phyloP scores from a whole-genome alignment of 2,113 vertebrate genomes.

The Turnix velox region DNA sequence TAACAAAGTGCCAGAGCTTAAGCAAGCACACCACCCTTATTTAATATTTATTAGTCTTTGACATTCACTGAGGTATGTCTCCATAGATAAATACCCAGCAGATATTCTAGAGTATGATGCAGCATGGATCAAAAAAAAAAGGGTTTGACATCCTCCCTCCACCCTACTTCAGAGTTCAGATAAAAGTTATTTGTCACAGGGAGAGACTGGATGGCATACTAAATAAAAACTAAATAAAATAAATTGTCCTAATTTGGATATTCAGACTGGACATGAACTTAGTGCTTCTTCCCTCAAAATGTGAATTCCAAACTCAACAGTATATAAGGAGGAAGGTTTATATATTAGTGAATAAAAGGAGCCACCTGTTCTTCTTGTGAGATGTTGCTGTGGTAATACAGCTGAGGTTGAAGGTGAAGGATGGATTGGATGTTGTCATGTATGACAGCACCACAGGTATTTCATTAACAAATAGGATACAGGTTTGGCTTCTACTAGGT shows the following conservation, averaged over 20 bases:
- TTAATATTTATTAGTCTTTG: slow-evolving; percentile 28
- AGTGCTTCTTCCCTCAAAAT: neutral
- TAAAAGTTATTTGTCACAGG: neutral
- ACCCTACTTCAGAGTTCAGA: neutral
- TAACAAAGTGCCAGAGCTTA: neutral
- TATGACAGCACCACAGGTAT: neutral
- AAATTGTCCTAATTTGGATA: neutral
- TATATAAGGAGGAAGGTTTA: neutral
- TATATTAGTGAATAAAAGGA: neutral
- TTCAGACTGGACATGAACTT: neutral
- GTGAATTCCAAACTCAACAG: neutral
- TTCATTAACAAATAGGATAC: neutral
- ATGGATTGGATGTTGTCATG: too few species aligned
- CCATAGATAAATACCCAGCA: neutral
- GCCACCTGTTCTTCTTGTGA: neutral
- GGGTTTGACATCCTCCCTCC: neutral
- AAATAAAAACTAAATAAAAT: neutral
- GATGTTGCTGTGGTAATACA: neutral
- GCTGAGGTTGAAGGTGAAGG: neutral
- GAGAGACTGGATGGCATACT: neutral
- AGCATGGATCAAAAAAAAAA: neutral
- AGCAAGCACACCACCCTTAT: slow-evolving; percentile 5
- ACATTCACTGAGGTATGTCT: neutral
- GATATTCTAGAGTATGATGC: neutral
- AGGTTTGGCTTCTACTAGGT: neutral